Conservation (phyloP, 2,888 invertebrate species). For the Neria commutata region DNA sequence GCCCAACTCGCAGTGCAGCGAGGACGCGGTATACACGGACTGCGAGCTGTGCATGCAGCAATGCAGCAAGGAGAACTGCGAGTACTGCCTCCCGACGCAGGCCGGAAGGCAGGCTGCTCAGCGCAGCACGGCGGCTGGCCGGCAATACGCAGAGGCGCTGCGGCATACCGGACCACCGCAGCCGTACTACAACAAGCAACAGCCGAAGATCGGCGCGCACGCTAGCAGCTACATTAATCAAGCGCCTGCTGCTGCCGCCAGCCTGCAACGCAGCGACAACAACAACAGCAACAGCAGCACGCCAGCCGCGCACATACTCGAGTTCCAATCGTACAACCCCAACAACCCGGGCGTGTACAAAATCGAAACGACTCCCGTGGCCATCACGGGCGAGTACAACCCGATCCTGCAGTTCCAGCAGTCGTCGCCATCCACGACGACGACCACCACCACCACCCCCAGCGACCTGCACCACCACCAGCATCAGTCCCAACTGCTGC, state of each 20-base stretch:
- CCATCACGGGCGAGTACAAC: constrained; percentile 61
- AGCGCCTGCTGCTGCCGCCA: not conserved
- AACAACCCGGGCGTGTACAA: constrained; percentile 62
- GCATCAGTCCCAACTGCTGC: constrained; percentile 31
- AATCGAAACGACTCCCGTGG: constrained; percentile 62
- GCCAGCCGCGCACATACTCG: constrained; percentile 56
- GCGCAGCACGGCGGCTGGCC: constrained; percentile 16
- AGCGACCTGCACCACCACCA: constrained; percentile 39
- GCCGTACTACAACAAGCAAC: not conserved
- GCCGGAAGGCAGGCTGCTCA: not conserved
- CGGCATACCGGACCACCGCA: constrained; percentile 3
- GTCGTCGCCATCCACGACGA: constrained; percentile 38
- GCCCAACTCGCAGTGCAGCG: constrained; percentile 16
- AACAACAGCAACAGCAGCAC: constrained; percentile 17
- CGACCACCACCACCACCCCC: constrained; percentile 36
- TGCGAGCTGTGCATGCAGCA: constrained; percentile 60
- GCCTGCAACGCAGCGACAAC: not conserved
- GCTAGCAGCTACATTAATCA: not conserved
- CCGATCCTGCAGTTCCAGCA: constrained; percentile 59
- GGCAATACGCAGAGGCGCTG: constrained; percentile 21
- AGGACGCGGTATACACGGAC: constrained; percentile 47
- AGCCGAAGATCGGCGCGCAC: not conserved
- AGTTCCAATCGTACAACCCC: constrained; percentile 62
- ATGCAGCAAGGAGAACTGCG: constrained; percentile 58
- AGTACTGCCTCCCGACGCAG: constrained; percentile 44